Evolutionary conservation across 1,140 invertebrate species (phyloP).

Genomic region (Drosophila cardini): DNA sequence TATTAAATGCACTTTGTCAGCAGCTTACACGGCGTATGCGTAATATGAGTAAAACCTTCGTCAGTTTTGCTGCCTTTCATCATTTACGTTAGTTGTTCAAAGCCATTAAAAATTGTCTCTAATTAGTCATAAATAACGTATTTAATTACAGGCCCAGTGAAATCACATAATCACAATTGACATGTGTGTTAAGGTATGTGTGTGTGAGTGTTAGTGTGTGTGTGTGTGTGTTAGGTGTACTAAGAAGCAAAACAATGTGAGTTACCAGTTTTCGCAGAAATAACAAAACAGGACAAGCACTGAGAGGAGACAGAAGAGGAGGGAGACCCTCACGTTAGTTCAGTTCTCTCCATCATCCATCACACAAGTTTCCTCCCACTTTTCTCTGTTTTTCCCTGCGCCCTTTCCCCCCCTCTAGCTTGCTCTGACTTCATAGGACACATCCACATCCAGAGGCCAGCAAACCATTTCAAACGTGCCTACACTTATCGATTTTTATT

Average conservation of each 20-base stretch:
- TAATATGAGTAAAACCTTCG: slow-evolving; percentile 4
- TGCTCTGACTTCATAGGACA: neutral
- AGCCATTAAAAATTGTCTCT: slow-evolving; percentile 22
- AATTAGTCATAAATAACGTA: slow-evolving; percentile 47
- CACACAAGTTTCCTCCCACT: slow-evolving; percentile 2
- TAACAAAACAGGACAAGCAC: slow-evolving; percentile 53
- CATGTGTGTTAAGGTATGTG: neutral
- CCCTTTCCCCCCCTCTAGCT: neutral
- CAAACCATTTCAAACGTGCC: slow-evolving; percentile 67
- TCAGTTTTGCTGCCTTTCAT: neutral
- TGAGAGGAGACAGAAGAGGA: neutral
- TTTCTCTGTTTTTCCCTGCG: neutral
- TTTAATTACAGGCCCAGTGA: slow-evolving; percentile 26
- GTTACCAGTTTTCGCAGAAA: slow-evolving; percentile 67
- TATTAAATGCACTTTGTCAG: slow-evolving; percentile 41
- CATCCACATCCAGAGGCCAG: slow-evolving; percentile 15
- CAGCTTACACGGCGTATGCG: slow-evolving; percentile 24
- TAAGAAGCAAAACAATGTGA: slow-evolving; percentile 17
- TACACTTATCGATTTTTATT: slow-evolving; percentile 82
- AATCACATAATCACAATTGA: slow-evolving; percentile 24
- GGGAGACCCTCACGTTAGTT: slow-evolving; percentile 16
- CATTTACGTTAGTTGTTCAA: slow-evolving; percentile 13
- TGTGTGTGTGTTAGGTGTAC: slow-evolving; percentile 11
- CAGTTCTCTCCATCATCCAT: slow-evolving; percentile 17
- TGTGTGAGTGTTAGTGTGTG: neutral